Percentiles rank a stretch among this genome's conserved stretches.
Conservation (phyloP, 2,797 vertebrate species). For the Muscicapa striata region DNA sequence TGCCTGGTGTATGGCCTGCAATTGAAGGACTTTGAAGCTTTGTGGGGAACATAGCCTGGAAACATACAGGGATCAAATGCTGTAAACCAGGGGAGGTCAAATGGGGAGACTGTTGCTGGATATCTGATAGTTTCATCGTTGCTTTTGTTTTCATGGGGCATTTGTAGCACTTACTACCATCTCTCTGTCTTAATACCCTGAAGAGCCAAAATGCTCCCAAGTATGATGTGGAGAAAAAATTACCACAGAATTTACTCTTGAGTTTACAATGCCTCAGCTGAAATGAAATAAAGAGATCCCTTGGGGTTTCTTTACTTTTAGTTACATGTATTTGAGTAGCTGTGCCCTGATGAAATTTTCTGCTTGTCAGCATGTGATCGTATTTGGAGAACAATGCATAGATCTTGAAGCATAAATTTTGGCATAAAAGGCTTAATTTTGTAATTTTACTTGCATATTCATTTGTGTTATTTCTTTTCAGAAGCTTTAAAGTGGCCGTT, state of each 20-base stretch:
- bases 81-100: neutral
- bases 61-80: neutral
- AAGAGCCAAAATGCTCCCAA: neutral
- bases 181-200: neutral
- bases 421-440: neutral
- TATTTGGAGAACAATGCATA: neutral
- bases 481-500: neutral
- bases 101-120: accelerated
- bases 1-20: neutral
- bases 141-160: neutral
- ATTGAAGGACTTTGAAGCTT: neutral
- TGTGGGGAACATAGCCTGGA: neutral
- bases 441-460: neutral
- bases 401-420: neutral
- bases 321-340: neutral
- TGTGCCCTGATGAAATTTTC: neutral
- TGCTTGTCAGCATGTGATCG: neutral
- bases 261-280: neutral
- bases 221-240: neutral
- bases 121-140: neutral
- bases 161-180: neutral
- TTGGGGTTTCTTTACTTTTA: neutral
- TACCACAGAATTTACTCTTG: neutral
- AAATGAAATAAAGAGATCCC: neutral
- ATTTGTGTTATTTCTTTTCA: neutral